These are phyloP conservation scores for Acropternis orthonyx DNA, from an alignment of 2,797 vertebrate species.

Conservation along the genomic window DNA sequence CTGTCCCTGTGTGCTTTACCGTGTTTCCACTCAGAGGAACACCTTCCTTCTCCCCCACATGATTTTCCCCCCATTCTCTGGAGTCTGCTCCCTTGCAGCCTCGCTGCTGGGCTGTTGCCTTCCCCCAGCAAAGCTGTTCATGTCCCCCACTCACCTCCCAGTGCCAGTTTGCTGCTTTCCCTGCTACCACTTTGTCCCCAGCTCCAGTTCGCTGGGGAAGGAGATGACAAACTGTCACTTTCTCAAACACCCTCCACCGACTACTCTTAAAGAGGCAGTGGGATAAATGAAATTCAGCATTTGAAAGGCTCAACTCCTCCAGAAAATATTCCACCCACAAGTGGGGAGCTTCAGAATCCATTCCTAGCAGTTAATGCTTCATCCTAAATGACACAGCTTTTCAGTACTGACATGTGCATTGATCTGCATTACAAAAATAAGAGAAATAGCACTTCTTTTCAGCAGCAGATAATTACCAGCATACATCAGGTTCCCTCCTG, in stretches of 20 bases:
- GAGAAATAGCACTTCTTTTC: slow-evolving; percentile 61
- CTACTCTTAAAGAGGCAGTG: slow-evolving; percentile 66
- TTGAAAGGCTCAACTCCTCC: slow-evolving; percentile 58
- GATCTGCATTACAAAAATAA: slow-evolving; percentile 64
- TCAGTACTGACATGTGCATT: slow-evolving; percentile 43
- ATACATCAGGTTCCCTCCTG: slow-evolving; percentile 55
- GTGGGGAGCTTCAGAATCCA: slow-evolving; percentile 55
- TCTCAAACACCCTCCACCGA: slow-evolving; percentile 47
- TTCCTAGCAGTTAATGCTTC: slow-evolving; percentile 62
- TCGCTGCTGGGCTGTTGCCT: not conserved
- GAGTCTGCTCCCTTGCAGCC: not conserved
- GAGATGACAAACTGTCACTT: slow-evolving; percentile 65
- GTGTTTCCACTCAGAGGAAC: not conserved
- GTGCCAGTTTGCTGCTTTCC: slow-evolving; percentile 25
- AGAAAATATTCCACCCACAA: slow-evolving; percentile 58
- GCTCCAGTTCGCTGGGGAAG: slow-evolving; percentile 8
- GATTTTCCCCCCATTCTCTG: not conserved
- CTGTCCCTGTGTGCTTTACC: not conserved
- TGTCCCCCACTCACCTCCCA: not conserved
- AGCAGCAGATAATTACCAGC: slow-evolving; percentile 58
- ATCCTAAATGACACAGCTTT: slow-evolving; percentile 60
- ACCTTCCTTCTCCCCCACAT: not conserved
- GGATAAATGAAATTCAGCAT: slow-evolving; percentile 64
- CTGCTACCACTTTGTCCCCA: slow-evolving; percentile 5
- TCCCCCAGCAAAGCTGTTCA: not conserved